Base-by-base conservation (phyloP, 1,140 invertebrate genomes). In the Scaptomyza hsui region DNA sequence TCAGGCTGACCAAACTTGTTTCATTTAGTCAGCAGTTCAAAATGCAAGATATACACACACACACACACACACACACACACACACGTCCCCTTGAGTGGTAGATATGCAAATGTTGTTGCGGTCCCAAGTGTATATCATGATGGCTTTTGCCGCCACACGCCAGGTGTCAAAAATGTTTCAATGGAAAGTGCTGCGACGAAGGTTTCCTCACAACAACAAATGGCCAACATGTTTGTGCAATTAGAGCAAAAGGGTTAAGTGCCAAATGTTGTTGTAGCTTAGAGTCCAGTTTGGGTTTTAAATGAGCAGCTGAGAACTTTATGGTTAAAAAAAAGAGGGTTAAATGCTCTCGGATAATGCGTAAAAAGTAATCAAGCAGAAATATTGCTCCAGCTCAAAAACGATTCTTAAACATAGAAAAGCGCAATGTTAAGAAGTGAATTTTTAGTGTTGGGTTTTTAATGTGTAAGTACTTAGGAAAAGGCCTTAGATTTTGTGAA, bases 91-190 rank as follows among this genome's bases (percentile, higher is more conserved):
- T 29, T 26, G 18, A 51, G 42, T 32, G 21, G 39, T 32, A 48
- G 24, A 51, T 62, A 68, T 61, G 49, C 47, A 44, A 60, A 56
- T 65, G 51, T 39, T 45, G 16, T 19, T 5, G 2, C 1, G 55
- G 41, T 81, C 81, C 76, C 80, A 7, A 48, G 80, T 44, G 80
- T 29, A 64, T 63, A 56, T 62, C 70, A 49, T 13, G n/a, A 24
- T 65, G 69, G 41, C 45, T 29, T n/a, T n/a, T 7, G 26, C 32
- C n/a, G 12, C 52, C 80, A 72, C 81, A 70, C 68, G 77, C 73
- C 80, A 85, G 80, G 80, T 85, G 80, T 85, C 81, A 73, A 67
- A 76, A 80, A 76, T 85, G 72, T 55, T 78, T 61, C 37, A 51
- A 59, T 73, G 60, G 52, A 73, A 63, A n/a, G 12, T 37, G 49